These are phyloP conservation scores for Thalassoma bifasciatum DNA, from an alignment of 2,113 vertebrate species.

Conservation along the genomic window DNA sequence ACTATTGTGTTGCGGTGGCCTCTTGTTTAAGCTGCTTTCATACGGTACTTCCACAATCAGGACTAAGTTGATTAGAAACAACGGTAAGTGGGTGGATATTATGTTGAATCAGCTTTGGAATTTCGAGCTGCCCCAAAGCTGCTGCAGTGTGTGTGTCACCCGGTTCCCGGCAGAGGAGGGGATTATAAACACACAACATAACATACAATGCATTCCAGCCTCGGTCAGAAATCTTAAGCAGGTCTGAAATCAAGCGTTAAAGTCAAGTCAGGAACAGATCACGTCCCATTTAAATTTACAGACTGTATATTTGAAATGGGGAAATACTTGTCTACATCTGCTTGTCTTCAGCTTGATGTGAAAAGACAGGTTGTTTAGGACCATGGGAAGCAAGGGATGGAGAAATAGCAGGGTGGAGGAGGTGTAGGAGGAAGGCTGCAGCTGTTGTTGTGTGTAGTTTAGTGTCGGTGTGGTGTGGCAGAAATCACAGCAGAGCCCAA, in stretches of 20 bases:
- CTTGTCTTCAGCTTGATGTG: constrained; percentile 73
- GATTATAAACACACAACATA: constrained; percentile 44
- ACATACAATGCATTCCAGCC: constrained; percentile 35
- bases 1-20: constrained; percentile 51
- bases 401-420: constrained; percentile 49
- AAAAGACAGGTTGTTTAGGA: constrained; percentile 74
- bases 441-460: constrained; percentile 72
- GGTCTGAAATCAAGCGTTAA: neutral
- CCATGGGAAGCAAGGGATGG: constrained; percentile 56
- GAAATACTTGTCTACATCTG: constrained; percentile 38
- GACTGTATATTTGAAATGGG: constrained; percentile 17
- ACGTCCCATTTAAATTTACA: constrained; percentile 9
- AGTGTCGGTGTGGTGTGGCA: constrained; percentile 39
- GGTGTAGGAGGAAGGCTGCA: constrained; percentile 56
- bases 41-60: constrained; percentile 54
- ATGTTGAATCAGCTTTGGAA: constrained; percentile 58
- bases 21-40: constrained; percentile 63
- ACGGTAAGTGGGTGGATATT: constrained; percentile 58
- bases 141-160: constrained; percentile 60
- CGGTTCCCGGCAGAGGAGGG: constrained; percentile 32
- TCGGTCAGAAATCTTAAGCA: constrained; percentile 6
- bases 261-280: neutral
- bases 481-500: constrained; percentile 39
- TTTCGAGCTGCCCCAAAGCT: constrained; percentile 61
- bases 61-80: constrained; percentile 73